These are phyloP conservation scores for Psophia crepitans DNA, from an alignment of 2,113 vertebrate genomes.

Conservation along the genomic window DNA sequence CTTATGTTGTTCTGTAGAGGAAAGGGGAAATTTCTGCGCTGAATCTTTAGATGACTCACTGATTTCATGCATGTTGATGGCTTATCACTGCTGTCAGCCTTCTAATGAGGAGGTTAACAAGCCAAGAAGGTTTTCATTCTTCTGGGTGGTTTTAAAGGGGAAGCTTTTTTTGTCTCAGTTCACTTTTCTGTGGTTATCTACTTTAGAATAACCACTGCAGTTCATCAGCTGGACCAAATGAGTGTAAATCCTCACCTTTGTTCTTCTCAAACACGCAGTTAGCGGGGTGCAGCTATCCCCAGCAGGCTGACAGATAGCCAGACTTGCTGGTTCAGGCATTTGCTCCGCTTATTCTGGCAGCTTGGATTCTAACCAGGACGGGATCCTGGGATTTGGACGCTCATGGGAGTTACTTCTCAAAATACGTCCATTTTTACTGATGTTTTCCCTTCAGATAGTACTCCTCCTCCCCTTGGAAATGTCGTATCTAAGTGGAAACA, in stretches of 20 bases:
- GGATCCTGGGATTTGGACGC: not conserved
- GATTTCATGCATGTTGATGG: not conserved
- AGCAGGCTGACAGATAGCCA: not conserved
- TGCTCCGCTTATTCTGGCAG: not conserved
- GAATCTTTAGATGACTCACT: not conserved
- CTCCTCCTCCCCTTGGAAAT: constrained; percentile 25
- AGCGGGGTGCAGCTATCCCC: not conserved
- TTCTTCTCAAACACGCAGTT: accelerated
- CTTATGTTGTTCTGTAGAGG: not conserved
- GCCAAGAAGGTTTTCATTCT: not conserved
- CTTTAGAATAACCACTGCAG: not conserved
- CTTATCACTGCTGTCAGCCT: constrained; percentile 2
- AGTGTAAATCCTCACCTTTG: not conserved
- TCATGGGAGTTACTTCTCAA: not conserved
- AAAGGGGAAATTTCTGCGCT: not conserved
- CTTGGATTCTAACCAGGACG: constrained; percentile 1
- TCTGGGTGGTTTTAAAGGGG: not conserved
- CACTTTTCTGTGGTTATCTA: not conserved
- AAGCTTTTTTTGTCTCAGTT: not conserved
- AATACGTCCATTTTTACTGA: not conserved
- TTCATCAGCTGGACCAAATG: not conserved
- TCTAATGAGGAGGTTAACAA: not conserved
- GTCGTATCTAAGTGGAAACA: not conserved
- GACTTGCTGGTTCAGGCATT: not conserved
- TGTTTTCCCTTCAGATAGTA: constrained; percentile 9